A percentile compares a stretch with the other conserved stretches of the same genome.
Conservation (phyloP, 2,113 vertebrate species). For the Chaetura pelagica region DNA sequence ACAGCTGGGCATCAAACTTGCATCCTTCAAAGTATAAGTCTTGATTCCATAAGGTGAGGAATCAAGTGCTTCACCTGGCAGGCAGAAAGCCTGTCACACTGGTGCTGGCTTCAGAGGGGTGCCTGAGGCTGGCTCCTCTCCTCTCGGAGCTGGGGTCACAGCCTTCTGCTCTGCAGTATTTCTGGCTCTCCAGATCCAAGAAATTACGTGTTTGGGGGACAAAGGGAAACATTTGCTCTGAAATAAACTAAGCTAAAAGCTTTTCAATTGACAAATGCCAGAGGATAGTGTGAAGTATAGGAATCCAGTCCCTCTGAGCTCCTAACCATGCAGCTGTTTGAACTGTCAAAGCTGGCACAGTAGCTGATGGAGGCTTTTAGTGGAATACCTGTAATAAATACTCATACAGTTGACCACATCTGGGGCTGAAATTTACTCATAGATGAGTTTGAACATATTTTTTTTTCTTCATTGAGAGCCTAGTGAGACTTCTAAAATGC, state of each 20-base stretch:
- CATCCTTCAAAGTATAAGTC: not conserved
- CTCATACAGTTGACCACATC: not conserved
- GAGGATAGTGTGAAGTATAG: not conserved
- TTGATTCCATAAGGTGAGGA: not conserved
- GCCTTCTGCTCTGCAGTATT: not conserved
- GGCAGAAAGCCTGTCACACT: not conserved
- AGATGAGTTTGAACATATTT: not conserved
- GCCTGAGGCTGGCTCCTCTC: not conserved
- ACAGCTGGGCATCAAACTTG: not conserved
- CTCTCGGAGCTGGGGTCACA: not conserved
- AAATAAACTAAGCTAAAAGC: not conserved
- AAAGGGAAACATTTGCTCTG: not conserved
- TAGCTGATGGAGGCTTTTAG: not conserved
- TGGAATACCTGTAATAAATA: not conserved
- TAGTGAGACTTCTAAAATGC: not conserved
- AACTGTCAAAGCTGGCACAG: not conserved
- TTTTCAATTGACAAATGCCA: not conserved
- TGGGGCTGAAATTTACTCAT: not conserved
- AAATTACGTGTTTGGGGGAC: not conserved
- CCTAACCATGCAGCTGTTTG: not conserved
- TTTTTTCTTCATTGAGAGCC: not conserved
- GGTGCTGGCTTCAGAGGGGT: not conserved
- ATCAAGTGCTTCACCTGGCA: not conserved
- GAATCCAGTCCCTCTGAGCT: not conserved
- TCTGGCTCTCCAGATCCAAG: not conserved